Conservation (phyloP, 2,888 invertebrate species). For the Listrodromus nycthemerus region DNA sequence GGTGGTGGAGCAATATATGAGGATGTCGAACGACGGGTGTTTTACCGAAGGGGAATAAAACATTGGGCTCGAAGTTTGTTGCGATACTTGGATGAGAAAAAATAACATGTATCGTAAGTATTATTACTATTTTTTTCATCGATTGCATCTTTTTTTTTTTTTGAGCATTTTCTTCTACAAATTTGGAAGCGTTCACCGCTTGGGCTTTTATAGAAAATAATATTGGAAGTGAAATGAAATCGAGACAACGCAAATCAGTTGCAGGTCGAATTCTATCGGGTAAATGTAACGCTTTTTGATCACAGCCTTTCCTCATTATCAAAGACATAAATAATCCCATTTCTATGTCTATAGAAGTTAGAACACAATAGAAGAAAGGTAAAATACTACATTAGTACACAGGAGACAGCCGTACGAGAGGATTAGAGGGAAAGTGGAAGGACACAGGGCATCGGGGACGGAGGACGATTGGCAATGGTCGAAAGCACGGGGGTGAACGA, state of each 20-base stretch:
- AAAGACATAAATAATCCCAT: background rate
- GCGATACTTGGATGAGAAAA: constrained; percentile 67
- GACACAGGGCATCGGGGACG: constrained; percentile 59
- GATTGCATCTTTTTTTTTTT: background rate
- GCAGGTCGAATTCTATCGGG: too few relatives aligned
- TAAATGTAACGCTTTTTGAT: too few relatives aligned
- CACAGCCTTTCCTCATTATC: background rate
- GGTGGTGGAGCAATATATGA: constrained; percentile 66
- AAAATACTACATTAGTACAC: constrained; percentile 14
- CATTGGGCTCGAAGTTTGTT: constrained; percentile 59
- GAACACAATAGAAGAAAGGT: background rate
- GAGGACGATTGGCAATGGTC: constrained; percentile 64
- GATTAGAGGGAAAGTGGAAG: constrained; percentile 74
- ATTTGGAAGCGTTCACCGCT: too few relatives aligned
- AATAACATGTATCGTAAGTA: background rate
- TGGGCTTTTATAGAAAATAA: background rate
- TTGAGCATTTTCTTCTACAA: too few relatives aligned
- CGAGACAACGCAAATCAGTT: background rate
- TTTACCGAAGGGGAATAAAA: constrained; percentile 22
- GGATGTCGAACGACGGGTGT: constrained; percentile 14
- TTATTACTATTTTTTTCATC: background rate
- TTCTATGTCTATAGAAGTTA: background rate
- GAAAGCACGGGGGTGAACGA: constrained; percentile 19
- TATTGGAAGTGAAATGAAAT: background rate
- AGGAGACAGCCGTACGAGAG: constrained; percentile 25